phyloP scores from a whole-genome alignment of 2,113 vertebrate genomes.

The Ariopsis seemanni region DNA sequence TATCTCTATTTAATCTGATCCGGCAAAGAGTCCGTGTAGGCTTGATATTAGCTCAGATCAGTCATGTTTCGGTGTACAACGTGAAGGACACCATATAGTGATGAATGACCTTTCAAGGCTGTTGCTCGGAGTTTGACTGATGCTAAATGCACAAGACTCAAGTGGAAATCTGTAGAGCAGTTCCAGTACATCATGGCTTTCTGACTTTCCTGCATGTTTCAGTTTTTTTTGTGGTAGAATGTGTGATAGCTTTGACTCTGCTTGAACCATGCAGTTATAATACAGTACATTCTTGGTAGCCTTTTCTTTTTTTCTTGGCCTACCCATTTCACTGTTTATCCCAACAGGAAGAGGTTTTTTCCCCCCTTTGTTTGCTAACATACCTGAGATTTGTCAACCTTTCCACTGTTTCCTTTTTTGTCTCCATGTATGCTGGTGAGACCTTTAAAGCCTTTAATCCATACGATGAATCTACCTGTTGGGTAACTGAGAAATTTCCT shows the following conservation, averaged over 20 bases:
- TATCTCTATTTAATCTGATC: slow-evolving; percentile 33
- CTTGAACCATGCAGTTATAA: slow-evolving; percentile 9
- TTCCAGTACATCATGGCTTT: neutral
- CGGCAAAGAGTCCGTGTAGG: neutral
- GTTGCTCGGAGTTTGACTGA: neutral
- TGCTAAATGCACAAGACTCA: neutral
- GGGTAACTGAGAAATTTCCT: neutral
- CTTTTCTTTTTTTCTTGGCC: neutral
- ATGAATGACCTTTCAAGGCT: slow-evolving; percentile 3
- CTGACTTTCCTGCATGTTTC: neutral
- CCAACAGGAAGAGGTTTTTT: slow-evolving; percentile 2
- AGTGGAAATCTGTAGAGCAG: neutral
- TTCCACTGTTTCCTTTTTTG: neutral
- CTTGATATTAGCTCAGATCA: slow-evolving; percentile 23
- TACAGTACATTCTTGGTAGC: slow-evolving; percentile 7
- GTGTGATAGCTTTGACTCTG: neutral
- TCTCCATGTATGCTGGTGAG: neutral
- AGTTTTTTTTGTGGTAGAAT: neutral
- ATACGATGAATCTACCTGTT: neutral
- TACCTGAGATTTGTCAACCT: neutral
- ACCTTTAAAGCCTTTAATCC: neutral
- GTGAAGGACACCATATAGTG: slow-evolving; percentile 2
- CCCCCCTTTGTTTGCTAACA: neutral
- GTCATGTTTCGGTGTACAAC: slow-evolving; percentile 3
- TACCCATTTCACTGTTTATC: neutral